Percentiles rank a stretch among this genome's conserved stretches.
phyloP scores from a whole-genome alignment of 2,797 vertebrate species.

The Jordanella pulchra region DNA sequence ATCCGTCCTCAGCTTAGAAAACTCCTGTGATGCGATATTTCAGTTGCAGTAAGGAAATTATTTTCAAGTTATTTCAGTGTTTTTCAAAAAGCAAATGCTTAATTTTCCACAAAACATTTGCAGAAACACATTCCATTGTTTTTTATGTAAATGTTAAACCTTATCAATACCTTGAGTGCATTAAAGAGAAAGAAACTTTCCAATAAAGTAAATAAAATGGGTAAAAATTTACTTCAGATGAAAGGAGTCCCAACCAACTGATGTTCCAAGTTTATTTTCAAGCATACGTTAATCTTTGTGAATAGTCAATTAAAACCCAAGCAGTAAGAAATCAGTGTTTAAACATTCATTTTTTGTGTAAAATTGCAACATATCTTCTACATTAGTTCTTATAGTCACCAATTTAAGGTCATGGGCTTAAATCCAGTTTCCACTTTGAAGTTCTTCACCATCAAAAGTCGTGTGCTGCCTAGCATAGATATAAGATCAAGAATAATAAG shows the following conservation, averaged over 20 bases:
- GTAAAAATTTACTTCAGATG: neutral
- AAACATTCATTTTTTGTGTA: constrained; percentile 71
- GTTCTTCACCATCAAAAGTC: constrained; percentile 48
- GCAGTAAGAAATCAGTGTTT: constrained; percentile 69
- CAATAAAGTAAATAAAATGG: neutral
- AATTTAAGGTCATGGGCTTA: constrained; percentile 49
- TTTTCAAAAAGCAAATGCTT: neutral
- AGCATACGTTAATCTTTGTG: constrained; percentile 62
- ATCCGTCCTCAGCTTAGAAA: no score
- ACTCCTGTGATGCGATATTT: no score
- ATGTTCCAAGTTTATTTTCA: constrained; percentile 68
- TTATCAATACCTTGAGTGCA: neutral
- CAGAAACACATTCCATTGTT: neutral
- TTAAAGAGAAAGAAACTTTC: neutral
- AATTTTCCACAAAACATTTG: neutral
- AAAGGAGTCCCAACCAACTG: constrained; percentile 7
- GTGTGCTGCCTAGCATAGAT: constrained; percentile 36
- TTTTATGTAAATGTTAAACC: neutral
- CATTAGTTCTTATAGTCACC: constrained; percentile 59
- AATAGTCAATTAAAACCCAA: constrained; percentile 71
- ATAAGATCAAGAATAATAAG: constrained; percentile 52
- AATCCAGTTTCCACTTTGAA: constrained; percentile 64
- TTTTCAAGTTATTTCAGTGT: no score
- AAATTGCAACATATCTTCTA: constrained; percentile 63
- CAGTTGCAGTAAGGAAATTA: no score